Evolutionary conservation across 1,140 invertebrate species (phyloP).

Genomic region (Drosophila bipectinata): DNA sequence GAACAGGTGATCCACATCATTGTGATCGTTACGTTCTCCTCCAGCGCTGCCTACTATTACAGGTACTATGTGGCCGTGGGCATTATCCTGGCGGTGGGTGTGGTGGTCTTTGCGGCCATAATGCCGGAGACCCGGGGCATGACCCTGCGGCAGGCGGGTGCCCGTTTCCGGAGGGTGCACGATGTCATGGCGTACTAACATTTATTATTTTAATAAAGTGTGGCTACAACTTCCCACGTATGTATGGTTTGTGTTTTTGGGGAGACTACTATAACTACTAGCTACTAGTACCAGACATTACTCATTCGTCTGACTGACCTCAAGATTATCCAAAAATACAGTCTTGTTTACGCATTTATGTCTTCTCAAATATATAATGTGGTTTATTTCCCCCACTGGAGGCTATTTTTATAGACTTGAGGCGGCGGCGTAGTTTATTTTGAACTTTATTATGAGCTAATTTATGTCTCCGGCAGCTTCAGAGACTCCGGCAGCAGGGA

Average conservation of each 20-base stretch:
- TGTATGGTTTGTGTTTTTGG: not conserved
- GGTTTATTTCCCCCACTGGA: slow-evolving; percentile 61
- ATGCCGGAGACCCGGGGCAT: slow-evolving; percentile 67
- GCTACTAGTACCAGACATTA: slow-evolving; percentile 2
- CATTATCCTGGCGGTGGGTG: slow-evolving; percentile 51
- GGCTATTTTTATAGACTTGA: slow-evolving; percentile 65
- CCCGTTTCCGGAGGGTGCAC: slow-evolving; percentile 51
- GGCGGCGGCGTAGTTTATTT: slow-evolving; percentile 54
- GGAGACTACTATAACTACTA: not conserved
- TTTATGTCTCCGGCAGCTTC: slow-evolving; percentile 55
- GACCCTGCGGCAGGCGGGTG: slow-evolving; percentile 57
- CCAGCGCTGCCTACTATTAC: not conserved
- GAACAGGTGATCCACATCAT: slow-evolving; percentile 72
- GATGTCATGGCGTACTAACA: slow-evolving; percentile 41
- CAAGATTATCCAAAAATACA: slow-evolving; percentile 18
- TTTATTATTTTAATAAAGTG: slow-evolving; percentile 17
- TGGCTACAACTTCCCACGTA: not conserved
- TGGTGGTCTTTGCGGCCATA: slow-evolving; percentile 46
- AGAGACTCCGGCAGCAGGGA: slow-evolving; percentile 16
- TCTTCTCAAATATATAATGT: slow-evolving; percentile 53
- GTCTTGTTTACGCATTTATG: slow-evolving; percentile 60
- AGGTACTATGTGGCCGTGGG: slow-evolving; percentile 61
- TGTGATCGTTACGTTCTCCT: slow-evolving; percentile 40
- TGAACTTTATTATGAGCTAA: slow-evolving; percentile 69
- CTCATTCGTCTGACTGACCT: slow-evolving; percentile 22